Conservation (phyloP, 1,140 invertebrate species). For the Cardiocondyla obscurior region DNA sequence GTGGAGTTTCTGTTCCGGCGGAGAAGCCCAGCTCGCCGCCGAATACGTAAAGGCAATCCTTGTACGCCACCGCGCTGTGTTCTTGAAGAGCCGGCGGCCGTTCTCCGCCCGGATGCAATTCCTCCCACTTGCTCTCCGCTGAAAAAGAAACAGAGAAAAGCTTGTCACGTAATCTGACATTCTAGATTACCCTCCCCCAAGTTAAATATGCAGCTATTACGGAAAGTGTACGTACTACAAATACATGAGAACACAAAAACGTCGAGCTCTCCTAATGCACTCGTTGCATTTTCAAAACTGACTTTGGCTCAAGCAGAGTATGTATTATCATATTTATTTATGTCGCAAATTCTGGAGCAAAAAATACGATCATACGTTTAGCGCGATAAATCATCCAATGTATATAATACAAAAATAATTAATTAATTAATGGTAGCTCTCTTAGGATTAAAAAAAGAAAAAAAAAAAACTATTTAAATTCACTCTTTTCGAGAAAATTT, state of each 20-base stretch:
- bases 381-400: neutral
- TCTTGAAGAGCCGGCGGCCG: slow-evolving; percentile 92
- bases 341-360: neutral
- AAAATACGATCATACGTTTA: neutral
- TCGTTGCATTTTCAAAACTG: slow-evolving; percentile 24
- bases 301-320: neutral
- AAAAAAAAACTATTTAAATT: too few relatives aligned
- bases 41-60: slow-evolving; percentile 92
- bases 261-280: neutral
- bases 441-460: too few relatives aligned
- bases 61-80: slow-evolving; percentile 92
- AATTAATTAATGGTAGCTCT: too few relatives aligned
- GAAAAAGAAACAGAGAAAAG: slow-evolving; percentile 66
- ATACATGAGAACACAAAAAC: neutral
- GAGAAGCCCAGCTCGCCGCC: slow-evolving; percentile 94
- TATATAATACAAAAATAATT: neutral
- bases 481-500: neutral
- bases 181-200: slow-evolving; percentile 32
- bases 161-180: slow-evolving; percentile 46
- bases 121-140: slow-evolving; percentile 89
- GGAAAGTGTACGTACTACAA: neutral
- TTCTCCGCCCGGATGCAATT: slow-evolving; percentile 88
- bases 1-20: slow-evolving; percentile 90
- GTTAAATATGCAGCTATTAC: neutral
- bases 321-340: too few relatives aligned